Percentiles rank a stretch among this genome's conserved stretches.
Evolutionary conservation across 2,797 vertebrate genomes (phyloP).

Genomic region (Coregonus ussuriensis): DNA sequence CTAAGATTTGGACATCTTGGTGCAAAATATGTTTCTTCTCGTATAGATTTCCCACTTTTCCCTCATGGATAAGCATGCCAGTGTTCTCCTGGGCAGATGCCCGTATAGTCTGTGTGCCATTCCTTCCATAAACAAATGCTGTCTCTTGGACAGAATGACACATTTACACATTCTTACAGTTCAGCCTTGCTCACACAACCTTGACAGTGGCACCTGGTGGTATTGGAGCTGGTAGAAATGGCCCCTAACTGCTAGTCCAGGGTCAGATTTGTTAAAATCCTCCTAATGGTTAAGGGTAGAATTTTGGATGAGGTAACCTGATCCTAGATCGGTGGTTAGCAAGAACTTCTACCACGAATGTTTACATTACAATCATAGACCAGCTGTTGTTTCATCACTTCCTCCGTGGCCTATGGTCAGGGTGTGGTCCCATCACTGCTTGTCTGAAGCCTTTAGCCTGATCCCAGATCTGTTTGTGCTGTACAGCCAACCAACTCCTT

Average conservation of each 20-base stretch:
- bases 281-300: background rate
- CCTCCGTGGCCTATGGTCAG: constrained; percentile 33
- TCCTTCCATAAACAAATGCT: background rate
- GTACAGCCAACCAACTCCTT: constrained; percentile 13
- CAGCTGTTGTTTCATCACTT: constrained; percentile 17
- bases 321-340: background rate
- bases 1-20: constrained; percentile 28
- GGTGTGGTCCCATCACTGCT: constrained; percentile 28
- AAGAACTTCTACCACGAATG: background rate
- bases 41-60: constrained; percentile 33
- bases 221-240: background rate
- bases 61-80: background rate
- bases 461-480: background rate
- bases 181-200: too few species aligned
- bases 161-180: background rate
- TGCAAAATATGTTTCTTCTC: constrained; percentile 36
- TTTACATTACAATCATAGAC: background rate
- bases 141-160: background rate
- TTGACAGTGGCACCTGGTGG: background rate
- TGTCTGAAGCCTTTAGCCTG: constrained; percentile 16
- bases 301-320: background rate
- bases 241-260: background rate
- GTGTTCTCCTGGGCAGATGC: background rate
- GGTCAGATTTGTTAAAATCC: background rate
- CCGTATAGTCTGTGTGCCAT: background rate